Evolutionary conservation across 2,113 vertebrate species (phyloP), one percentile per base, ranked within the genome.

Genomic region (Hucho hucho): DNA sequence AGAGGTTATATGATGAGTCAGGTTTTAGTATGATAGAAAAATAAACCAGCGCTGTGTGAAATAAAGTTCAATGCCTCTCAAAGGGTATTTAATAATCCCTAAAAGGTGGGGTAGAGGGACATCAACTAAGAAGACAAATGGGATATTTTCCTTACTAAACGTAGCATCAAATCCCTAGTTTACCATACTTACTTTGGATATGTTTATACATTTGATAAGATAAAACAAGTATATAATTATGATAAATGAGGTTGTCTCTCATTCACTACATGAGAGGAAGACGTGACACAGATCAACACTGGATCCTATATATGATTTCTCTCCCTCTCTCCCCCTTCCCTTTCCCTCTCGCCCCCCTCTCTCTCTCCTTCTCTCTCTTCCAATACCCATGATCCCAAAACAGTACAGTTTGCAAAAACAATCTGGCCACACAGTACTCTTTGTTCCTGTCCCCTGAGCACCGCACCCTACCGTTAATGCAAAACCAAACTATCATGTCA

Each of bases 401-500:
- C 18, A 68, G 29, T 53, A 9, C 18, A 26, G 75, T 81, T 85
- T 53, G 71, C 6, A 75, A n/a, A 80, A 80, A 72, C 78, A 63
- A 67, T 24, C 73, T 22, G 12, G 3, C 72, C 12, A 84, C 82
- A 84, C 76, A 82, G 74, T 76, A 68, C 73, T 75, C 49, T 86
- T 88, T 87, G 81, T 81, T 87, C 49, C 3, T 64, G 0, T 14
- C 77, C 47, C 69, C 24, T 43, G 81, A 58, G 74, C n/a, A 73
- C 86, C 82, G 82, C 87, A 77, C 89, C 87, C 75, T 47, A 79
- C 72, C 64, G 72, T 18, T 70, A 69, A 82, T 79, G 75, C 49
- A 81, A 77, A 80, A 46, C 78, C 72, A 61, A 64, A 14, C 3
- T 25, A 24, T 75, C 49, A 56, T 64, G 18, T 74, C n/a, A 16